These are phyloP conservation scores for Phylloscopus trochiloides DNA, from an alignment of 2,113 vertebrate genomes.

Conservation along the genomic window DNA sequence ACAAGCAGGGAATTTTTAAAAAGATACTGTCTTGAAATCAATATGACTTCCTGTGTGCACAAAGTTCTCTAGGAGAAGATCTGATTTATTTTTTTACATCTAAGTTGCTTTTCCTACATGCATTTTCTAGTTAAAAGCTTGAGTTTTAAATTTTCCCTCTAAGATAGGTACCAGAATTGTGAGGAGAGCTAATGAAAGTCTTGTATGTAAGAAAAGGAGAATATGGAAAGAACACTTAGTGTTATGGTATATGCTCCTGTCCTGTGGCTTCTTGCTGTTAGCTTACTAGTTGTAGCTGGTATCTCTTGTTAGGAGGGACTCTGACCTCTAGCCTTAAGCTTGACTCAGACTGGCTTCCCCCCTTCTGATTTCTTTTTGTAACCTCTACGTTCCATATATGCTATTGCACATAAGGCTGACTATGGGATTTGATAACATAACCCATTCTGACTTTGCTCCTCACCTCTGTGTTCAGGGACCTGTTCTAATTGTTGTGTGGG, in stretches of 20 bases:
- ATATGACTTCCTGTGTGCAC: fast-evolving
- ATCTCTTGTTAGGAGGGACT: not conserved
- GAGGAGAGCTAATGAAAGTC: not conserved
- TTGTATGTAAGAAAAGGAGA: not conserved
- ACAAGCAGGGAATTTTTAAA: not conserved
- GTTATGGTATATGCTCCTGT: not conserved
- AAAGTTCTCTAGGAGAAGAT: not conserved
- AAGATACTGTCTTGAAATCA: not conserved
- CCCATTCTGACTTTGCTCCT: not conserved
- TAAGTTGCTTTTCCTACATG: not conserved
- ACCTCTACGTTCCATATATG: fast-evolving
- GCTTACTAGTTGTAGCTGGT: not conserved
- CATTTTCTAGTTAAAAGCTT: not conserved
- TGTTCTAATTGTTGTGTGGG: not conserved
- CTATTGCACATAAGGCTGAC: not conserved
- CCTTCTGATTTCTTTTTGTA: not conserved
- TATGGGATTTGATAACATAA: not conserved
- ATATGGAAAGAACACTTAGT: too few relatives aligned
- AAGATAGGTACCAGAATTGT: not conserved
- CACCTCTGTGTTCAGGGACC: not conserved
- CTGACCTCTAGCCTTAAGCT: not conserved
- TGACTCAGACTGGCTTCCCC: not conserved
- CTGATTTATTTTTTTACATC: not conserved
- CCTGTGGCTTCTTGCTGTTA: not conserved
- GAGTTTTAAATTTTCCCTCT: not conserved